Conservation (phyloP, 1,140 invertebrate species). For the Papilio machaon region DNA sequence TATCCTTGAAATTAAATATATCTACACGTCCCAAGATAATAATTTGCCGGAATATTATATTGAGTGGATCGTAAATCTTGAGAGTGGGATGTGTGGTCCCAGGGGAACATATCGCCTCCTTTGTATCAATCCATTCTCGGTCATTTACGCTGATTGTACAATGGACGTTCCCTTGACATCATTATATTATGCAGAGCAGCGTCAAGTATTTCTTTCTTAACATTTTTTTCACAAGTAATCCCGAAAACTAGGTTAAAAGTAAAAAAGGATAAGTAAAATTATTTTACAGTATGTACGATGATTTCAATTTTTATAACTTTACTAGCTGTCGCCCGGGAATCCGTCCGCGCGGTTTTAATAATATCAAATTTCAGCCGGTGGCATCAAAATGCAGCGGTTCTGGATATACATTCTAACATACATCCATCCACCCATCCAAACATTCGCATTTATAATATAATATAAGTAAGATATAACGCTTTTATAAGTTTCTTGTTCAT, state of each 20-base stretch:
- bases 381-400: too few relatives aligned
- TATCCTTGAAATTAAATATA: slow-evolving; percentile 29
- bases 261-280: background rate
- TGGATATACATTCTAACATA: too few relatives aligned
- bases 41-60: slow-evolving; percentile 16
- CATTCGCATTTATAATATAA: too few relatives aligned
- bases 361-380: too few relatives aligned
- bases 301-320: too few relatives aligned
- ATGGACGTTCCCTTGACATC: background rate
- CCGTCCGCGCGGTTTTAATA: too few relatives aligned
- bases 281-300: too few relatives aligned
- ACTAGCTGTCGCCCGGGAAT: too few relatives aligned
- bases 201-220: background rate
- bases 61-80: slow-evolving; percentile 24
- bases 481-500: background rate
- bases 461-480: too few relatives aligned
- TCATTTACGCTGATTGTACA: slow-evolving; percentile 23
- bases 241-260: background rate
- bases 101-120: slow-evolving; percentile 5
- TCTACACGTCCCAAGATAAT: slow-evolving; percentile 21
- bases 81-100: slow-evolving; percentile 17
- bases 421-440: too few relatives aligned
- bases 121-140: slow-evolving; percentile 24
- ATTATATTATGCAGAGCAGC: background rate
- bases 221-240: background rate